These are phyloP conservation scores for Bagarius yarrelli DNA, from an alignment of 2,113 vertebrate genomes.

Conservation along the genomic window DNA sequence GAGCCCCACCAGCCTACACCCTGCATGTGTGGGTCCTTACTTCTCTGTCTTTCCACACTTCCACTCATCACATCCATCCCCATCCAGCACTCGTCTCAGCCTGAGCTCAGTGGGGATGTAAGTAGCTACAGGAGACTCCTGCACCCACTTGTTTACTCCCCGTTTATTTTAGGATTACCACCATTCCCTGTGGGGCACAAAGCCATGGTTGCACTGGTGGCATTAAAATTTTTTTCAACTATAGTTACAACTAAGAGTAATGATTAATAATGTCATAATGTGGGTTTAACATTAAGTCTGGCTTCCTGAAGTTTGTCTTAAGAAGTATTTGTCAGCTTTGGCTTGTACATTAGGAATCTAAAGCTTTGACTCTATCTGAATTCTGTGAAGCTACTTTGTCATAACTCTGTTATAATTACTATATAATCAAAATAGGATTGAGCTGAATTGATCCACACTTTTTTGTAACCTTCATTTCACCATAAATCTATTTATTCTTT, in stretches of 20 bases:
- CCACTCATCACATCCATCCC: constrained; percentile 78
- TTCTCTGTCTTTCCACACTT: constrained; percentile 83
- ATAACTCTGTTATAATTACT: neutral
- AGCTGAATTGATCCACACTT: neutral
- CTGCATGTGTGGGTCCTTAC: constrained; percentile 84
- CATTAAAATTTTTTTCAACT: no score
- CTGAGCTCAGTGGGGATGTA: constrained; percentile 85
- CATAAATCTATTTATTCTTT: neutral
- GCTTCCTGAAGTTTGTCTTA: neutral
- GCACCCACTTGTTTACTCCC: constrained; percentile 44
- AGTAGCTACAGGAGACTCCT: constrained; percentile 71
- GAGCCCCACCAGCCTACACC: constrained; percentile 83
- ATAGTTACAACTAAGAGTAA: neutral
- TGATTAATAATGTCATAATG: neutral
- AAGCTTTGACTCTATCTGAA: neutral
- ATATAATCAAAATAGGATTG: neutral
- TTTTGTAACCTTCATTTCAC: neutral
- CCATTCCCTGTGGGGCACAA: neutral
- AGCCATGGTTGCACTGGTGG: neutral
- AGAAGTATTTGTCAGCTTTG: neutral
- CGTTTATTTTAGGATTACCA: constrained; percentile 12
- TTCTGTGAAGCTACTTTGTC: neutral
- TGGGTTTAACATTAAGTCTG: neutral
- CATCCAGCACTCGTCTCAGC: constrained; percentile 59
- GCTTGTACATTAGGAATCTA: neutral